Conservation (phyloP, 2,888 invertebrate genomes). For the Lissonota sp. region DNA sequence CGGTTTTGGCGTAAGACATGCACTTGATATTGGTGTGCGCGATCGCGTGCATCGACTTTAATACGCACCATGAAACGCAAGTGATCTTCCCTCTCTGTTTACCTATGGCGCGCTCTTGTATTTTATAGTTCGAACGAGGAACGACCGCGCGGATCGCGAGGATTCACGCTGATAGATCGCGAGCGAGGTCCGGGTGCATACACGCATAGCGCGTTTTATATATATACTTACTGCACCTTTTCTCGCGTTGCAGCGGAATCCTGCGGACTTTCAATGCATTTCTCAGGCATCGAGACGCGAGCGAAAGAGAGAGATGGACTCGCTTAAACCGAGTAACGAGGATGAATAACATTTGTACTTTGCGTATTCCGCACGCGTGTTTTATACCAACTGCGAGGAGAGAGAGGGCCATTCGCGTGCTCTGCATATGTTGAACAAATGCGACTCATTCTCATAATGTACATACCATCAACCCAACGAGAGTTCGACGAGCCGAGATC, state of each 20-base stretch:
- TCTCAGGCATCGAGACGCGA: slow-evolving; percentile 77
- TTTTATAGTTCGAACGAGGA: slow-evolving; percentile 19
- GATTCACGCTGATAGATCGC: slow-evolving; percentile 45
- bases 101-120: slow-evolving; percentile 18
- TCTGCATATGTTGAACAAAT: slow-evolving; percentile 76
- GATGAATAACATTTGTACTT: slow-evolving; percentile 67
- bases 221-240: slow-evolving; percentile 23
- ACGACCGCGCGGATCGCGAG: slow-evolving; percentile 39
- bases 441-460: slow-evolving; percentile 7
- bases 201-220: slow-evolving; percentile 21
- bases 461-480: background rate
- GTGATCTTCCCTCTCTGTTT: slow-evolving; percentile 56
- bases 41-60: slow-evolving; percentile 60
- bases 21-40: slow-evolving; percentile 60
- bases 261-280: slow-evolving; percentile 80
- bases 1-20: slow-evolving; percentile 16
- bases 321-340: slow-evolving; percentile 62
- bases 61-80: slow-evolving; percentile 76
- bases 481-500: slow-evolving; percentile 62
- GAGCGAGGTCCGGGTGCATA: slow-evolving; percentile 56
- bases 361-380: slow-evolving; percentile 80
- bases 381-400: slow-evolving; percentile 56
- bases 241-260: slow-evolving; percentile 73
- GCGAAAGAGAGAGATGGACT: slow-evolving; percentile 52
- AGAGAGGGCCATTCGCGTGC: slow-evolving; percentile 77